Conservation (phyloP, 2,888 invertebrate species). For the Hedya salicella region DNA sequence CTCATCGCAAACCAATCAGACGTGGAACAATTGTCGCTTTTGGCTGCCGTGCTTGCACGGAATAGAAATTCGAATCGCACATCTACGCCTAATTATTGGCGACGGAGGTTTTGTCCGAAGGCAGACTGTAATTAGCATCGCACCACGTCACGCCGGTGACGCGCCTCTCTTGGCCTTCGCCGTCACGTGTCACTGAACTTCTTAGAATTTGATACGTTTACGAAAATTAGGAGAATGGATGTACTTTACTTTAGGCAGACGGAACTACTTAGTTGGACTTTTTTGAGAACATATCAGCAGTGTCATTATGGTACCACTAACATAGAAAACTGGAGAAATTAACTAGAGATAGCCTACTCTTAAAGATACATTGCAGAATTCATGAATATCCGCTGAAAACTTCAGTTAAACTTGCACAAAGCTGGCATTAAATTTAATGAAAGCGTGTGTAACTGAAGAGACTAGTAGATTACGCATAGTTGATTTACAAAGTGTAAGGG, state of each 20-base stretch:
- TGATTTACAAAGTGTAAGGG: conserved; percentile 15
- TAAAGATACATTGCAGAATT: not conserved
- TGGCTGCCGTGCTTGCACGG: conserved; percentile 21
- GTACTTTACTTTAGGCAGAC: too few species aligned
- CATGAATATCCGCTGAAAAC: not conserved
- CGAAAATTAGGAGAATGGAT: conserved; percentile 28
- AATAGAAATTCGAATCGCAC: conserved; percentile 35
- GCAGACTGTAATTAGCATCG: conserved; percentile 77
- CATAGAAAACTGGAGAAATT: conserved; percentile 10
- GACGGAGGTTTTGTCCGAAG: conserved; percentile 61
- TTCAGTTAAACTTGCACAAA: not conserved
- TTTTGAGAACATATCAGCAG: not conserved
- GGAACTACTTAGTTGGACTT: too few species aligned
- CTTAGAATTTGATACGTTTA: conserved; percentile 47
- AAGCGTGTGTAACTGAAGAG: not conserved
- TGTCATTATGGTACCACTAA: not conserved
- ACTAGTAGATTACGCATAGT: not conserved
- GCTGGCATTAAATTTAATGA: not conserved
- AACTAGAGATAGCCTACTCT: not conserved
- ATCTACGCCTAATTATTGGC: conserved; percentile 46
- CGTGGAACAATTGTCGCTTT: conserved; percentile 29
- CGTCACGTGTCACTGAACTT: conserved; percentile 72
- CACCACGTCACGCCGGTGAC: conserved; percentile 69
- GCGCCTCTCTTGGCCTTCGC: conserved; percentile 46
- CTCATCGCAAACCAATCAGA: not conserved